Conservation (phyloP, 2,888 invertebrate species). For the Philereme vetulata region DNA sequence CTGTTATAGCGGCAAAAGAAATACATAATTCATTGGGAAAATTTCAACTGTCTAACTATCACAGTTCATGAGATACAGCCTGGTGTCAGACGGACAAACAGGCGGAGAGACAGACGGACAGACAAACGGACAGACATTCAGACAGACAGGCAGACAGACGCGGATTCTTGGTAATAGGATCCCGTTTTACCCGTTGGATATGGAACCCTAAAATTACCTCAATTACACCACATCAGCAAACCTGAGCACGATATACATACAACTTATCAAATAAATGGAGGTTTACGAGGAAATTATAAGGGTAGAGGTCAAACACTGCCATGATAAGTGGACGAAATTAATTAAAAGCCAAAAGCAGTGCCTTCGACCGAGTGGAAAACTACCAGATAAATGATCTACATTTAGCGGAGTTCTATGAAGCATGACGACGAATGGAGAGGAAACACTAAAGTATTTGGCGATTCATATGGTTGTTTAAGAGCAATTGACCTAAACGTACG, state of each 20-base stretch:
- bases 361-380: constrained; percentile 48
- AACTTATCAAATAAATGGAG: constrained; percentile 32
- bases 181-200: too few species aligned
- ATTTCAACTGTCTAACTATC: too few species aligned
- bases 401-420: constrained; percentile 40
- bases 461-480: not conserved
- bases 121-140: too few species aligned
- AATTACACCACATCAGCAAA: constrained; percentile 10
- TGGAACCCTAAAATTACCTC: too few species aligned
- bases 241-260: constrained; percentile 6
- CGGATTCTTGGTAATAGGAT: too few species aligned
- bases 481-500: too few species aligned
- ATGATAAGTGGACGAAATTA: constrained; percentile 46
- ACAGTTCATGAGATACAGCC: too few species aligned
- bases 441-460: constrained; percentile 14
- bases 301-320: constrained; percentile 40
- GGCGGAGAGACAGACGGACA: too few species aligned
- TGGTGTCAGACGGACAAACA: too few species aligned
- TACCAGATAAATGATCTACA: constrained; percentile 49
- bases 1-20: too few species aligned
- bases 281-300: constrained; percentile 30
- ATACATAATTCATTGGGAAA: too few species aligned
- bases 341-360: constrained; percentile 44
- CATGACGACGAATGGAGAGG: constrained; percentile 20
- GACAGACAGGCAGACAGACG: too few species aligned